Conservation (phyloP, 2,888 invertebrate species). For the Halictus quadricinctus region DNA sequence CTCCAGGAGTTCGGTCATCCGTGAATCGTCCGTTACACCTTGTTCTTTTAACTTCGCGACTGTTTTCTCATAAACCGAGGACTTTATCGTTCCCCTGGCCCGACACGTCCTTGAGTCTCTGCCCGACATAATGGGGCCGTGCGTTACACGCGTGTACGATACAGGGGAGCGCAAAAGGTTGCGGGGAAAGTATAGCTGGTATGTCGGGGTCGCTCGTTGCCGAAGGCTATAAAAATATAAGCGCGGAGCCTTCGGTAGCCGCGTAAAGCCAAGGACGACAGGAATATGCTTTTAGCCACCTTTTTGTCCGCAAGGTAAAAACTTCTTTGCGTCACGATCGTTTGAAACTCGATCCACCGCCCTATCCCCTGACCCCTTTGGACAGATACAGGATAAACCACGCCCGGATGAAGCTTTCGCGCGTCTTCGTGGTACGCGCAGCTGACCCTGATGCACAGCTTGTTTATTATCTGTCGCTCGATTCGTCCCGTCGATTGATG, state of each 20-base stretch:
- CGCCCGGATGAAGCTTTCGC: conserved; percentile 11
- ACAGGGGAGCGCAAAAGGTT: conserved; percentile 34
- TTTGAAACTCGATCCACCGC: conserved; percentile 57
- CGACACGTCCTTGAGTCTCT: conserved; percentile 46
- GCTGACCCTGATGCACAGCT: neutral
- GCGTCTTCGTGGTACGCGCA: neutral
- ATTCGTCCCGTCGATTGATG: neutral
- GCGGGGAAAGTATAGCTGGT: conserved; percentile 50
- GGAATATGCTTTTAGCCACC: conserved; percentile 77
- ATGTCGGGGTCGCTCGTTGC: conserved; percentile 58
- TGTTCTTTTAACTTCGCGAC: conserved; percentile 59
- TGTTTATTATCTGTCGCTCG: conserved; percentile 33
- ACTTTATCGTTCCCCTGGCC: conserved; percentile 62
- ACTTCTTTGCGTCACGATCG: conserved; percentile 48
- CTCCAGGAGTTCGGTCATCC: conserved; percentile 40
- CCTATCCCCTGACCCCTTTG: conserved; percentile 22
- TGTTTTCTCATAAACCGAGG: conserved; percentile 66
- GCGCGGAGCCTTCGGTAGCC: conserved; percentile 58
- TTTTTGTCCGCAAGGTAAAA: conserved; percentile 64
- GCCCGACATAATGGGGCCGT: conserved; percentile 35
- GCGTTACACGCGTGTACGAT: conserved; percentile 46
- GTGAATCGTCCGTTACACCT: conserved; percentile 28
- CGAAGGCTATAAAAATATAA: conserved; percentile 74
- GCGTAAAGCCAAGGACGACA: conserved; percentile 76
- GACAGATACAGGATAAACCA: conserved; percentile 17